phyloP scores from a whole-genome alignment of 2,113 vertebrate species.

The Clarias macrocephalus region DNA sequence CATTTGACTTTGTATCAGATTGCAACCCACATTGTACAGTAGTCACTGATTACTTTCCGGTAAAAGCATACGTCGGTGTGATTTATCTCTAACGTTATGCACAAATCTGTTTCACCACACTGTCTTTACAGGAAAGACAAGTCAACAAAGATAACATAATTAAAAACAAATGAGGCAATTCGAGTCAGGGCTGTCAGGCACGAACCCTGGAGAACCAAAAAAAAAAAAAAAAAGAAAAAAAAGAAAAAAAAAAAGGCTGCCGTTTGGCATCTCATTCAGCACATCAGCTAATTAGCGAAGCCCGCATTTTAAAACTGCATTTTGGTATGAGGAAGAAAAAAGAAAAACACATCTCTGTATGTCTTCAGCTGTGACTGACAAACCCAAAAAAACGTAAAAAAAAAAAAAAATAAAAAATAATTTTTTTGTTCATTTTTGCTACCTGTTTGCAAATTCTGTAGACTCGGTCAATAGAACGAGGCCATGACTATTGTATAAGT shows the following conservation, averaged over 20 bases:
- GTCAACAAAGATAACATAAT: slow-evolving; percentile 1
- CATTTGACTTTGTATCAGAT: not conserved
- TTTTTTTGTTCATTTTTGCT: not conserved
- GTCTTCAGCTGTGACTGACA: not conserved
- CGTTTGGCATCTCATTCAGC: not conserved
- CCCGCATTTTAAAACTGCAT: not conserved
- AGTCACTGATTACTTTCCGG: not conserved
- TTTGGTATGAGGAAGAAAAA: not conserved
- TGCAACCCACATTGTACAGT: not conserved
- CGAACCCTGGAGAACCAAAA: slow-evolving; percentile 6
- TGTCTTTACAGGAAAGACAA: not conserved
- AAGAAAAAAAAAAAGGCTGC: not conserved
- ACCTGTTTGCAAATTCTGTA: not conserved
- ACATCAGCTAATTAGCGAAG: slow-evolving; percentile 4
- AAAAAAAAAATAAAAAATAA: too few relatives aligned
- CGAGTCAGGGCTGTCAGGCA: slow-evolving; percentile 11
- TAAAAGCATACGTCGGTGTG: too few relatives aligned
- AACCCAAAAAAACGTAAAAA: too few relatives aligned
- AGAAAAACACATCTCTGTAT: not conserved
- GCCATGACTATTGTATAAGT: not conserved
- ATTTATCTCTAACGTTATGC: not conserved
- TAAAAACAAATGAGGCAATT: slow-evolving; percentile 13
- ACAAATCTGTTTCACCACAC: not conserved
- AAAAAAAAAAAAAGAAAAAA: not conserved
- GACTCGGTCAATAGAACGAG: not conserved